Evolutionary conservation across 2,797 vertebrate species (phyloP).

Genomic region (Orestias chungarensis): DNA sequence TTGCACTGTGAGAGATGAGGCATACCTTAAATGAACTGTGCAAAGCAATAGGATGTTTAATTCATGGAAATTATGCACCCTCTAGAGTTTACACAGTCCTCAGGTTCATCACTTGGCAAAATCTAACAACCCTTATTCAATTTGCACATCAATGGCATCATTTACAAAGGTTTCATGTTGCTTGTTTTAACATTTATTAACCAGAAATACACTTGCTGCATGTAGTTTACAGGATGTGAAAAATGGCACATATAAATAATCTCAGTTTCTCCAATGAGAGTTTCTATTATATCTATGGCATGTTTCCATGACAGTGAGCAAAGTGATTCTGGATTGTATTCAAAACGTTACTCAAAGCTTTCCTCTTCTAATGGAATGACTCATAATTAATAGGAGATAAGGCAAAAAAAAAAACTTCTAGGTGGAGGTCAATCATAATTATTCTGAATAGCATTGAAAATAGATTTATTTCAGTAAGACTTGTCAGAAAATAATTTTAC

Average conservation of each 20-base stretch:
- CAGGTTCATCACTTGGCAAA: neutral
- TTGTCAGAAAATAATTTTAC: neutral
- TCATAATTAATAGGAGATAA: neutral
- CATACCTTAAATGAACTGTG: neutral
- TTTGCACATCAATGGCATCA: neutral
- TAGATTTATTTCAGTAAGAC: neutral
- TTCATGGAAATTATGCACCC: neutral
- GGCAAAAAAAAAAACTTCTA: no score
- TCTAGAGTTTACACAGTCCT: slow-evolving; percentile 5
- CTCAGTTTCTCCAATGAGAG: neutral
- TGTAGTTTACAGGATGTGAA: neutral
- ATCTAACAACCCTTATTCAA: neutral
- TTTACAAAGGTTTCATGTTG: neutral
- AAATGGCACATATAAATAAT: neutral
- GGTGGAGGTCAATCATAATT: neutral
- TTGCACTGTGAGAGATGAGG: slow-evolving; percentile 1
- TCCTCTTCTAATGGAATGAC: neutral
- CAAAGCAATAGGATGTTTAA: slow-evolving; percentile 9
- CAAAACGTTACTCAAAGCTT: neutral
- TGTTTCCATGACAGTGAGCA: neutral
- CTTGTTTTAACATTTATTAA: neutral
- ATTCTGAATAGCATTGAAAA: neutral
- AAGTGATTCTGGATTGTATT: neutral
- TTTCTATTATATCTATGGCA: neutral
- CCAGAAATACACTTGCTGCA: neutral